phyloP scores from a whole-genome alignment of 2,113 vertebrate species.

The Athene cunicularia region DNA sequence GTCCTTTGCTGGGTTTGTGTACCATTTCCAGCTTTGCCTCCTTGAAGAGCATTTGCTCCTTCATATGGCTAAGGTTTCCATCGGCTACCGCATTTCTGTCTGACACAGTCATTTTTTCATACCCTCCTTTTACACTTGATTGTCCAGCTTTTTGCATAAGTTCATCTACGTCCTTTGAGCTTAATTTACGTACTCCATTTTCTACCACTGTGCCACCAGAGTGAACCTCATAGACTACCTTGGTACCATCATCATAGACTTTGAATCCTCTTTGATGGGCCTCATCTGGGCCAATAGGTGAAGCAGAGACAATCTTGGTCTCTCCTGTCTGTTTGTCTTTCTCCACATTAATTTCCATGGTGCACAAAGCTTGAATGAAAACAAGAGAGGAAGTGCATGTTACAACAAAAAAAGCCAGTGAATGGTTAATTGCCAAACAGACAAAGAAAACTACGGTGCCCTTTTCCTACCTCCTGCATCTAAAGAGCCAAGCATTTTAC shows the following conservation, averaged over 20 bases:
- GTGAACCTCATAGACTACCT: slow-evolving; percentile 95
- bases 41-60: slow-evolving; percentile 83
- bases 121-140: slow-evolving; percentile 76
- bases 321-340: slow-evolving; percentile 94
- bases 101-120: slow-evolving; percentile 71
- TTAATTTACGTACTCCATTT: slow-evolving; percentile 91
- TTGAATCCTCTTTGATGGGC: slow-evolving; percentile 91
- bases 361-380: slow-evolving; percentile 92
- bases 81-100: slow-evolving; percentile 78
- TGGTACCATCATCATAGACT: slow-evolving; percentile 93
- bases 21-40: slow-evolving; percentile 87
- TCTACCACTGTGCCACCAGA: slow-evolving; percentile 88
- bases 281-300: slow-evolving; percentile 85
- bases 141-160: slow-evolving; percentile 89
- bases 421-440: slow-evolving; percentile 88
- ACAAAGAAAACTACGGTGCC: slow-evolving; percentile 73
- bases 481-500: slow-evolving; percentile 49
- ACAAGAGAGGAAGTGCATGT: slow-evolving; percentile 88
- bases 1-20: slow-evolving; percentile 81
- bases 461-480: slow-evolving; percentile 40
- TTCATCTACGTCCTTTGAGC: slow-evolving; percentile 89
- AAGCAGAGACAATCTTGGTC: slow-evolving; percentile 92
- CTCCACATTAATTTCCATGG: slow-evolving; percentile 99
- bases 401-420: slow-evolving; percentile 90
- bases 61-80: slow-evolving; percentile 73